phyloP scores from a whole-genome alignment of 2,888 invertebrate genomes.

The Agrotis puta region DNA sequence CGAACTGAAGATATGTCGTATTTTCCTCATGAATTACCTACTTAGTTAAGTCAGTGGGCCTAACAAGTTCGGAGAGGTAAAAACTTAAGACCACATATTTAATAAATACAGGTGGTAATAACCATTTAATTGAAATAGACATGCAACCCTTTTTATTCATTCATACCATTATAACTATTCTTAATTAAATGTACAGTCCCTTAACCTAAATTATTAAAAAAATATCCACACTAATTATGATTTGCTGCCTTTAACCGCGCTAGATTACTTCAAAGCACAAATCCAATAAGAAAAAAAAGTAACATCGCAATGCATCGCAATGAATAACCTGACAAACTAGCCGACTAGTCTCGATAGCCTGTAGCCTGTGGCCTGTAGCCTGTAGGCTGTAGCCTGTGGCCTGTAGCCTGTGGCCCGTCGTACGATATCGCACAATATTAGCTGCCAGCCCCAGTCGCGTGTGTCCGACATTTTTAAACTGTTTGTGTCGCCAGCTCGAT shows the following conservation, averaged over 20 bases:
- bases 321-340: slow-evolving; percentile 36
- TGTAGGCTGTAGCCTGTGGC: slow-evolving; percentile 3
- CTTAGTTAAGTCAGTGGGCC: too few relatives aligned
- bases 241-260: neutral
- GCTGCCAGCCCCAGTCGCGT: slow-evolving; percentile 69
- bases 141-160: too few relatives aligned
- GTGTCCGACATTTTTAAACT: slow-evolving; percentile 70
- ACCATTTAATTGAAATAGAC: too few relatives aligned
- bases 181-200: too few relatives aligned
- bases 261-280: neutral
- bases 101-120: too few relatives aligned
- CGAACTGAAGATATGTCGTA: too few relatives aligned
- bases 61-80: too few relatives aligned
- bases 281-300: too few relatives aligned
- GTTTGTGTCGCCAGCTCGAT: slow-evolving; percentile 68
- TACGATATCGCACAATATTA: slow-evolving; percentile 64
- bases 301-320: slow-evolving; percentile 30
- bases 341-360: slow-evolving; percentile 26
- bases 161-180: neutral
- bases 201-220: too few relatives aligned
- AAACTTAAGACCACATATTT: too few relatives aligned
- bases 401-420: slow-evolving; percentile 9
- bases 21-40: too few relatives aligned
- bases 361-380: neutral
- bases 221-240: neutral